These are phyloP conservation scores for Malurus elegans DNA, from an alignment of 2,113 vertebrate species.

Conservation along the genomic window DNA sequence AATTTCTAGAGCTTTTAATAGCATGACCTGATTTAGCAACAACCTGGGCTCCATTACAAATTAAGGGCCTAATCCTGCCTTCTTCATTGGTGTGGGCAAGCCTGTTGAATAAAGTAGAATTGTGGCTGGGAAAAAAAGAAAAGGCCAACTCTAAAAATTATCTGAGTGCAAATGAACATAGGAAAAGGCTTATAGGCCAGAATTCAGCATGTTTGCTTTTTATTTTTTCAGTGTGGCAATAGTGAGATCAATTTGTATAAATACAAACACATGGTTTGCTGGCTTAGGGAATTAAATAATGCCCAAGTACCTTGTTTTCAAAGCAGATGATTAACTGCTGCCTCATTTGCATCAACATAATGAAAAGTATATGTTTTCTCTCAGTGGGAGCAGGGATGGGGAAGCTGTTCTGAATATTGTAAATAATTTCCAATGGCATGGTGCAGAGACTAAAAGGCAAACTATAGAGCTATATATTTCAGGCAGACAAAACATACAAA, in stretches of 20 bases:
- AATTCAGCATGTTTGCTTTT: not conserved
- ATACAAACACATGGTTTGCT: not conserved
- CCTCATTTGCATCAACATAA: not conserved
- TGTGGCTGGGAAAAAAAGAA: not conserved
- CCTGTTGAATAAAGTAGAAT: not conserved
- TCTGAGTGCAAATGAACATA: not conserved
- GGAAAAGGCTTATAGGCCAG: not conserved
- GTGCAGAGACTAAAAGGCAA: not conserved
- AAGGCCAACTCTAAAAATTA: not conserved
- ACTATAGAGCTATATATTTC: not conserved
- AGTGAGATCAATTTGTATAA: not conserved
- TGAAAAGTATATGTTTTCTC: not conserved
- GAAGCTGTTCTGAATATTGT: not conserved
- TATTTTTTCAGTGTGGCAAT: not conserved
- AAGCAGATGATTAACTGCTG: not conserved
- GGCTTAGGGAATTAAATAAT: conserved; percentile 3
- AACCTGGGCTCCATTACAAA: not conserved
- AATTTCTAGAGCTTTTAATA: not conserved
- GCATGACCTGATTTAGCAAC: not conserved
- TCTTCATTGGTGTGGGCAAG: not conserved
- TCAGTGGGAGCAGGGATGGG: not conserved
- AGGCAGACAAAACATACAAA: not conserved
- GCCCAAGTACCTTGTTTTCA: not conserved
- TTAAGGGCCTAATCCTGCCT: not conserved
- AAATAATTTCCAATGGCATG: not conserved